Evolutionary conservation across 2,888 invertebrate species (phyloP).

Genomic region (Clistopyga incitator): DNA sequence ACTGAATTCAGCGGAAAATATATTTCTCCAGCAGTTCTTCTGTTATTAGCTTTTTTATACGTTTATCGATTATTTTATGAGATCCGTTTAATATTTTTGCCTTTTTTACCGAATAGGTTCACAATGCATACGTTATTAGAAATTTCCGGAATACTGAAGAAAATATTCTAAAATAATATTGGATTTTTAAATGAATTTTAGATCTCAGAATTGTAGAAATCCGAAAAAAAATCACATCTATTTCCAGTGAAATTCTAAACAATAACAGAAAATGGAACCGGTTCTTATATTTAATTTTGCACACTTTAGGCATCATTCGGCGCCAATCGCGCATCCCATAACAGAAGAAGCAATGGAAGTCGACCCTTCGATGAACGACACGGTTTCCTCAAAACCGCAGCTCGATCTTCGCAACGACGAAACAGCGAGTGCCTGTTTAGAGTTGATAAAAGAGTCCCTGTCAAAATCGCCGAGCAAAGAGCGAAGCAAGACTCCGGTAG

Average conservation of each 20-base stretch:
- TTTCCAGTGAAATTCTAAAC: background rate
- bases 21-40: too few relatives aligned
- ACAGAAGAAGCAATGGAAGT: slow-evolving; percentile 80
- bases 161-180: too few relatives aligned
- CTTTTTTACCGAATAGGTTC: too few relatives aligned
- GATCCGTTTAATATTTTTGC: too few relatives aligned
- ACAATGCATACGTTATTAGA: too few relatives aligned
- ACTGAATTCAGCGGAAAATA: background rate
- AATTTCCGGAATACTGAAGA: too few relatives aligned
- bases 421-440: slow-evolving; percentile 83
- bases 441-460: slow-evolving; percentile 84
- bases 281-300: background rate
- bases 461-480: slow-evolving; percentile 82
- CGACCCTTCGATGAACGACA: slow-evolving; percentile 69
- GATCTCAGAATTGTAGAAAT: too few relatives aligned
- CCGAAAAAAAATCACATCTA: background rate
- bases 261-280: too few relatives aligned
- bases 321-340: slow-evolving; percentile 79
- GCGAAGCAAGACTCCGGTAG: slow-evolving; percentile 82
- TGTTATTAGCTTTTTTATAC: too few relatives aligned
- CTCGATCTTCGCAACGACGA: slow-evolving; percentile 73
- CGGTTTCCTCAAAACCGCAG: slow-evolving; percentile 69
- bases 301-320: slow-evolving; percentile 77
- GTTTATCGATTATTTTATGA: too few relatives aligned
- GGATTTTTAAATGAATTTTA: too few relatives aligned